Base-by-base conservation (phyloP, 1,140 invertebrate genomes). In the Matsumurasca onukii region DNA sequence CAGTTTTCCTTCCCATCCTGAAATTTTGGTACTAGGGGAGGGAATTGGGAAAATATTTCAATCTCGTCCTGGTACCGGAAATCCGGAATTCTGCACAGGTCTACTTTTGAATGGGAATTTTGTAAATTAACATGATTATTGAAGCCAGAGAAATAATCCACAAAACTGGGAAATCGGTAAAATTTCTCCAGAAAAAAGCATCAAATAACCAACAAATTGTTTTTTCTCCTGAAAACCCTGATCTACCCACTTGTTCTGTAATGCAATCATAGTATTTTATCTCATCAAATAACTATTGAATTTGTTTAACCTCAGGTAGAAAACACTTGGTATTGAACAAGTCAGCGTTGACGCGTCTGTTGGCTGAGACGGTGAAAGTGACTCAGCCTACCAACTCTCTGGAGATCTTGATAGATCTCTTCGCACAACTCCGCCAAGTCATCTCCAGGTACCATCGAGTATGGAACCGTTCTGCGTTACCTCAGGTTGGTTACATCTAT, bases 371-470 rank as follows among this genome's bases (percentile, higher is more conserved):
- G 1, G 59, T 63, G 20, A 63, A 31, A 17, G 59, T 63, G 12
- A 63, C 59, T n/a, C 29, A 63, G 24, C 29, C 31, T 12, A 29
- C 39, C 30, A 20, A 20, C 30, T 63, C 59, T 1, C 29, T 63
- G 30, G 59, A 63, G 30, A 29, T 24, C 1, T 31, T 31, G 15
- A 31, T 63, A 31, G 59, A 63, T n/a, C 59, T 63, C 3, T 63
- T 31, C n/a, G 59, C 59, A 5, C 59, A 63, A 31, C 27, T 63
- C 12, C 59, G 59, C 15, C 59, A 31, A n/a, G 59, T 63, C 27
- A 63, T 63, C 31, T 29, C 17, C 12, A 31, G 59, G 31, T 63
- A 63, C 39, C 31, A 31, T 20, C 29, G 31, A 17, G n/a, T 24
- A 20, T 63, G 59, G 59, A 31, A 63, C 30, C 29, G 59, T 20